phyloP scores from a whole-genome alignment of 2,888 invertebrate genomes.

The Cerastis rubricosa region DNA sequence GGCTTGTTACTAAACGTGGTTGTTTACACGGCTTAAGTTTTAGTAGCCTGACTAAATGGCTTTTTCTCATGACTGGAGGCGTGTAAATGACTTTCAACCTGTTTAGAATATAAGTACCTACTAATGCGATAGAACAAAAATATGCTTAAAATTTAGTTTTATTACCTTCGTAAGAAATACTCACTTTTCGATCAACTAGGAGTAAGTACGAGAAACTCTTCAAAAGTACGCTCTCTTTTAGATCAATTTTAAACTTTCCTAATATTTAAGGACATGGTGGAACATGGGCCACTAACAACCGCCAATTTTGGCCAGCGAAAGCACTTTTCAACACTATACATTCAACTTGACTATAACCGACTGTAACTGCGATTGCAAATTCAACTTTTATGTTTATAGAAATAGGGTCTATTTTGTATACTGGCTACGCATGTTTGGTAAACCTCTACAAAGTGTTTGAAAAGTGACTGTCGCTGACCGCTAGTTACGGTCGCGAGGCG shows the following conservation, averaged over 20 bases:
- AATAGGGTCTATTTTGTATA: not conserved
- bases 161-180: conserved; percentile 1
- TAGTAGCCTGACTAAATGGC: not conserved
- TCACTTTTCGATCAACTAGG: not conserved
- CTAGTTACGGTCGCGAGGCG: not conserved
- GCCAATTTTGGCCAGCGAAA: not conserved
- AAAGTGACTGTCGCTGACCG: not conserved
- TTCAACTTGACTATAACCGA: not conserved
- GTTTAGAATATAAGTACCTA: conserved; percentile 2
- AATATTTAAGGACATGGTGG: not conserved
- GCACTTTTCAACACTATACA: not conserved
- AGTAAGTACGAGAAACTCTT: not conserved
- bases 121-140: conserved; percentile 7
- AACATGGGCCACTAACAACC: not conserved
- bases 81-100: not conserved
- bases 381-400: rapidly evolving
- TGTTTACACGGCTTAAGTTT: not conserved
- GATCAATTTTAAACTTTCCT: not conserved
- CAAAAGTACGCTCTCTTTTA: not conserved
- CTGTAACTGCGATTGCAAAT: not conserved
- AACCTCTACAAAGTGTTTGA: not conserved
- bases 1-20: not conserved
- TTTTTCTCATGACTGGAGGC: conserved; percentile 3
- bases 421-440: not conserved
- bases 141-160: not conserved